Percentiles rank a stretch among this genome's conserved stretches.
Evolutionary conservation across 2,113 vertebrate genomes (phyloP).

Genomic region (Syngnathus scovelli): DNA sequence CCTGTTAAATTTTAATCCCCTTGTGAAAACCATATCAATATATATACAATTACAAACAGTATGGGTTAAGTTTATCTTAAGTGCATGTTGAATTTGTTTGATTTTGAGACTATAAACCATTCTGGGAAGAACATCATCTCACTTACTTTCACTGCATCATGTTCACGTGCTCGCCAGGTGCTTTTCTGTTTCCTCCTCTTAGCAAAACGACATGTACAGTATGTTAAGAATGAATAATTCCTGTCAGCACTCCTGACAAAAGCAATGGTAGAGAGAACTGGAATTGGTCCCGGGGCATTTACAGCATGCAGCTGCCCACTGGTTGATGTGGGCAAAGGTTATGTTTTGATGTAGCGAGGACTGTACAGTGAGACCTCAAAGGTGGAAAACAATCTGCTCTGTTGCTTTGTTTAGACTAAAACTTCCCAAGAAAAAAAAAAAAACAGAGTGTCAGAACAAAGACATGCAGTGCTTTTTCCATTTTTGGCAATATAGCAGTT

Average conservation of each 20-base stretch:
- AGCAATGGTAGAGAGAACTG: not conserved
- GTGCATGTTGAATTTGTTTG: not conserved
- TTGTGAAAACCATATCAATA: not conserved
- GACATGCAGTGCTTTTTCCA: not conserved
- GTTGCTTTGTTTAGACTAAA: not conserved
- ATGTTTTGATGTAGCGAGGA: not conserved
- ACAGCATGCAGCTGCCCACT: not conserved
- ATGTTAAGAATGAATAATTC: not conserved
- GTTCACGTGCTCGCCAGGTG: not conserved
- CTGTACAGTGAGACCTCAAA: too few species aligned
- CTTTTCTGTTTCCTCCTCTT: not conserved
- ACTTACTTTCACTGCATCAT: not conserved
- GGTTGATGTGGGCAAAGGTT: not conserved
- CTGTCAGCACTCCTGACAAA: not conserved
- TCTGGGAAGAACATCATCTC: not conserved
- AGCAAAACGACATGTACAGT: not conserved
- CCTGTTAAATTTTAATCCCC: not conserved
- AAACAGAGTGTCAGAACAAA: too few species aligned
- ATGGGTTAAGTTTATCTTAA: not conserved
- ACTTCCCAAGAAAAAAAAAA: too few species aligned
- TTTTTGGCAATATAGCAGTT: not conserved
- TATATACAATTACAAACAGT: not conserved
- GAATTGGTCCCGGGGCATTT: not conserved
- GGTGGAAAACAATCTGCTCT: not conserved
- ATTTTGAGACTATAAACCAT: too few species aligned